A percentile compares a stretch with the other conserved stretches of the same genome.
Conservation (phyloP, 1,140 invertebrate species). For the Aphis gossypii region DNA sequence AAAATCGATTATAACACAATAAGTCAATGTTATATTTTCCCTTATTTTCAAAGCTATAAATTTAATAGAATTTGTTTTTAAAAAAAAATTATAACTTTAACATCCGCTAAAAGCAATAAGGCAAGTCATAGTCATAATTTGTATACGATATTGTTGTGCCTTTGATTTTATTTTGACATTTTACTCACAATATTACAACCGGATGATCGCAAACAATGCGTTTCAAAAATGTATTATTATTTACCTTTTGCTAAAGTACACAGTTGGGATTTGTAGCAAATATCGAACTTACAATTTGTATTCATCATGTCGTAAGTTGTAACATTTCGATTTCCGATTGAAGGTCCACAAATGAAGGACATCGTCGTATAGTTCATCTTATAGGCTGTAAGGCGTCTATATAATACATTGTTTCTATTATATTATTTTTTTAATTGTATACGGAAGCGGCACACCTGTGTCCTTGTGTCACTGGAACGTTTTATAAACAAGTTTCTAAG, state of each 20-base stretch:
- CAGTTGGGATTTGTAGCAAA: neutral
- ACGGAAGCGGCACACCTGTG: neutral
- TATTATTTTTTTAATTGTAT: neutral
- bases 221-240: neutral
- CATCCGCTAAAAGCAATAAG: no score
- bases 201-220: neutral
- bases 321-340: neutral
- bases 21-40: neutral
- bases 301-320: neutral
- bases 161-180: neutral
- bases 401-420: neutral
- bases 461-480: neutral
- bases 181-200: neutral
- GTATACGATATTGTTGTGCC: neutral
- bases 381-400: neutral
- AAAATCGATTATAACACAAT: neutral
- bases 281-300: neutral
- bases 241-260: neutral
- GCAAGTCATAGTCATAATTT: neutral
- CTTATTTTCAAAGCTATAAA: neutral
- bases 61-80: neutral
- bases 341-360: neutral
- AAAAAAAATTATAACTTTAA: no score
- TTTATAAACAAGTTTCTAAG: slow-evolving; percentile 1
- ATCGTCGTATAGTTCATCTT: neutral